Conservation (phyloP, 2,113 vertebrate species). For the Pristiophorus japonicus region DNA sequence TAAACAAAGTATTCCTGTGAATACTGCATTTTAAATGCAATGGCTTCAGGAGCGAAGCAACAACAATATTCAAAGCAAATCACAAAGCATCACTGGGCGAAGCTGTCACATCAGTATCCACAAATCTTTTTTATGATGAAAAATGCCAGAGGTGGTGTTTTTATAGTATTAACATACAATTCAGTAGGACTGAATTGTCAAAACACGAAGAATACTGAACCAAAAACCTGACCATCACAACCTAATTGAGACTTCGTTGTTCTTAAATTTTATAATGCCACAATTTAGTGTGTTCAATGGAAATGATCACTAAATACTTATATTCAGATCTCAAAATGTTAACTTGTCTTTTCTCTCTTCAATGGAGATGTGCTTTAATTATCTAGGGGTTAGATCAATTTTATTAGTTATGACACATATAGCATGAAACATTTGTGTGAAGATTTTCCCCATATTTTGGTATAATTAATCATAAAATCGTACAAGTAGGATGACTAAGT, state of each 20-base stretch:
- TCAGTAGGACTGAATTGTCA: not conserved
- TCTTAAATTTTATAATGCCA: not conserved
- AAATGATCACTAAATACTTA: not conserved
- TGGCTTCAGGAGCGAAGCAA: not conserved
- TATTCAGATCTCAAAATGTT: not conserved
- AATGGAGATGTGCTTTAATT: not conserved
- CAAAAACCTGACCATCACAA: not conserved
- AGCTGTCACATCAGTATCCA: not conserved
- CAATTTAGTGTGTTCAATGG: not conserved
- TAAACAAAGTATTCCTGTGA: not conserved
- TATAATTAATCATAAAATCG: not conserved
- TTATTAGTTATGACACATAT: not conserved
- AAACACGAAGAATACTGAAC: not conserved
- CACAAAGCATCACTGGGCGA: not conserved
- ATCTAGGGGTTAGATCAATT: not conserved
- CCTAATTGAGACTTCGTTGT: not conserved
- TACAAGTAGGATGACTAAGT: no score
- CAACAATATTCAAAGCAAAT: not conserved
- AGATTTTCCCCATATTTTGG: not conserved
- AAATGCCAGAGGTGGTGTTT: not conserved
- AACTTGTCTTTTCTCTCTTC: not conserved
- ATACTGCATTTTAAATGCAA: not conserved
- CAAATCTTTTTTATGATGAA: not conserved
- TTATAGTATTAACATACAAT: not conserved
- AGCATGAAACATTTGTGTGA: not conserved